Evolutionary conservation across 2,113 vertebrate genomes (phyloP), one percentile per base, ranked within the genome.

Genomic region (Eretmochelys imbricata): DNA sequence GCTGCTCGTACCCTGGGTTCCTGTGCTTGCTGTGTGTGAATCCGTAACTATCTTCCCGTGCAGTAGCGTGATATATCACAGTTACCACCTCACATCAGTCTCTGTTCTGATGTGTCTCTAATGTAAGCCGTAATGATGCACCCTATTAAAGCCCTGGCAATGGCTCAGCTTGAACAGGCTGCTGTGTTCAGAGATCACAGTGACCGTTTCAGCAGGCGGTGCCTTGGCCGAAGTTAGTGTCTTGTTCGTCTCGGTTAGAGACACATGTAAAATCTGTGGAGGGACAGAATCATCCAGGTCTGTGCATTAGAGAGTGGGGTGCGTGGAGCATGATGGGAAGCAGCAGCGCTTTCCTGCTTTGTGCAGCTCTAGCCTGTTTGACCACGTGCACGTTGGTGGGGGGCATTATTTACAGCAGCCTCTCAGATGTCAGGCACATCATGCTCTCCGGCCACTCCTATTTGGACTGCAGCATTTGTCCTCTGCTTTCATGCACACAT

Each of bases 281-380:
- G 19, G 55, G 54, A 17, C 75, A 84, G 69, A 22, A 35, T n/a
- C 5, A 25, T 22, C 54, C 3, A 0, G 38, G 42, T 13, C 5
- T 55, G 19, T 49, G 9, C 80, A 89, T 17, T 75, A 87, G 55
- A 24, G n/a, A 80, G 54, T 65, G n/a, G 54, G 17, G 24, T 83
- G 17, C n/a, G 42, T 80, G 12, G n/a, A 46, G 35, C 81, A 59
- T 54, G 65, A 3, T 51, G 35, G 31, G 86, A 48, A 19, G 24
- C 0, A 0, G 25, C 0, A 0, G 10, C 4, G 4, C 59, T 2
- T 48, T 94, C 62, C 42, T 72, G 38, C 65, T 95, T 59, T 81
- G 48, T 57, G 48, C 46, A 1, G 80, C 87, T 87, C 35, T 42
- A 89, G 6, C 19, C n/a, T 69, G 50, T 50, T 89, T 1, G 4